Conservation (phyloP, 2,888 invertebrate species). For the Meteorus colon region DNA sequence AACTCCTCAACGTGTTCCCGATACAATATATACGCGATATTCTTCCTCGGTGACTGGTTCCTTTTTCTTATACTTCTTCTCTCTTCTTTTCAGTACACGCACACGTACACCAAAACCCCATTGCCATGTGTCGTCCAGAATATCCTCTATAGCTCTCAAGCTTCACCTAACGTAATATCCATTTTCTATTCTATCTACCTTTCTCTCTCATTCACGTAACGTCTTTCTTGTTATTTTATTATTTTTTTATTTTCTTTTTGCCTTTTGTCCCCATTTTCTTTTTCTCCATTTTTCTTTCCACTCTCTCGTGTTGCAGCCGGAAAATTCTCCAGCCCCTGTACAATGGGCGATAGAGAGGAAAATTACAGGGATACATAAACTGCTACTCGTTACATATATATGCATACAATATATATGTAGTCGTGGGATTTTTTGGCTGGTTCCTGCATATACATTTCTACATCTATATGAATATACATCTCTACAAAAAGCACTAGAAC, state of each 20-base stretch:
- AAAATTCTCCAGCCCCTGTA: background rate
- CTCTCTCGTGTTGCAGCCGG: constrained; percentile 3
- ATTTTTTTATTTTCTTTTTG: background rate
- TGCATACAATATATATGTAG: background rate
- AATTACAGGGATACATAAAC: constrained; percentile 15
- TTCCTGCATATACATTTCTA: background rate
- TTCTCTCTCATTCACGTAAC: background rate
- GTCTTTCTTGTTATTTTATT: background rate
- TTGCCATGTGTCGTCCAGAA: constrained; percentile 24
- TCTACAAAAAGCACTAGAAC: background rate
- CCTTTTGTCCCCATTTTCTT: background rate
- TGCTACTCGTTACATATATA: background rate
- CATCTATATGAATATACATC: background rate
- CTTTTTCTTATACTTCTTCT: constrained; percentile 18
- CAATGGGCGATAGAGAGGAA: constrained; percentile 12
- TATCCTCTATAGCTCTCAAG: constrained; percentile 30
- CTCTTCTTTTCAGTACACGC: constrained; percentile 1
- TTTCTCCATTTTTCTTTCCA: background rate
- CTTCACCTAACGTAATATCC: constrained; percentile 26
- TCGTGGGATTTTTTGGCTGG: constrained; percentile 15
- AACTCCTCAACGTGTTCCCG: constrained; percentile 44
- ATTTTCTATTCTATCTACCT: constrained; percentile 28
- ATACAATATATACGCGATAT: constrained; percentile 44
- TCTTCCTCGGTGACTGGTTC: constrained; percentile 9
- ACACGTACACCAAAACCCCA: background rate